A percentile compares a stretch with the other conserved stretches of the same genome.
Conservation (phyloP, 1,140 invertebrate species). For the Himalopsyche phryganea region DNA sequence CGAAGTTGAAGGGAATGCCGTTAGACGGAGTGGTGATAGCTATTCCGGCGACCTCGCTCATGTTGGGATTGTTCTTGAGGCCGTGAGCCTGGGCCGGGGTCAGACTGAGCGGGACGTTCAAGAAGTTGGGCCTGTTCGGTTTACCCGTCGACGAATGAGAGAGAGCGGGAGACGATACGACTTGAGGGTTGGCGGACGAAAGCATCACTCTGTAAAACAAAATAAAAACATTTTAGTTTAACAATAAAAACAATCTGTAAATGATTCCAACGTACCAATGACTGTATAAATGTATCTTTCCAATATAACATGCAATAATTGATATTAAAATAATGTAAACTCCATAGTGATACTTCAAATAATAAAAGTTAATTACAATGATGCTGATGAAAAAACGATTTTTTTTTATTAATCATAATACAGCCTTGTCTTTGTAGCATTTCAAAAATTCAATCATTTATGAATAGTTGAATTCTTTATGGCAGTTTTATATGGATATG, state of each 20-base stretch:
- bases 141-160: conserved; percentile 52
- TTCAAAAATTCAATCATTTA: no score
- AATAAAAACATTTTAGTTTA: background rate
- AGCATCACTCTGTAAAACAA: conserved; percentile 46
- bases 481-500: no score
- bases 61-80: conserved; percentile 38
- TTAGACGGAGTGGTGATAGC: conserved; percentile 84
- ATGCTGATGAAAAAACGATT: no score
- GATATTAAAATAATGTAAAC: no score
- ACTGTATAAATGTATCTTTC: background rate
- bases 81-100: conserved; percentile 43
- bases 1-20: conserved; percentile 85
- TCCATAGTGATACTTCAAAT: no score
- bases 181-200: conserved; percentile 47
- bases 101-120: conserved; percentile 54
- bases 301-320: background rate
- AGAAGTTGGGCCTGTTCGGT: conserved; percentile 64
- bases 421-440: no score
- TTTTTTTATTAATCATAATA: no score
- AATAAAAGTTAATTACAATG: no score
- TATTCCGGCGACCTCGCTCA: conserved; percentile 68
- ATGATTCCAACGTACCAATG: background rate
- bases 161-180: conserved; percentile 37
- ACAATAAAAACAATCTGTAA: no score
- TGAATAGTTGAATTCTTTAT: no score